Evolutionary conservation across 2,113 vertebrate species (phyloP).

Genomic region (Phalacrocorax carbo): DNA sequence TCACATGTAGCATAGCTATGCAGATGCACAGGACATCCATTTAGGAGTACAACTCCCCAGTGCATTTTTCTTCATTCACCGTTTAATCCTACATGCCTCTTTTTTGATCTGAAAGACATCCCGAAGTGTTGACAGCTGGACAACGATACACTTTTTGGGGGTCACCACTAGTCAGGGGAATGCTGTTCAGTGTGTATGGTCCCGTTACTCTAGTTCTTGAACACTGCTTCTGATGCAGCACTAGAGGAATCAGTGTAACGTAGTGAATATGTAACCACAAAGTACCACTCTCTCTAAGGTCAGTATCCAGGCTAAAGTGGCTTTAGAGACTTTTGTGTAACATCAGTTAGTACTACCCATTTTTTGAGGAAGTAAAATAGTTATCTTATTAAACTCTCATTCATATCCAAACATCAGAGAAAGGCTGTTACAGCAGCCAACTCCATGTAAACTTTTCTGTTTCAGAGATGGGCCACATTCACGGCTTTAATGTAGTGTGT

Average conservation of each 20-base stretch:
- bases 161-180: neutral
- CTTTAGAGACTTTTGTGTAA: neutral
- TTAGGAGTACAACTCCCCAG: neutral
- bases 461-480: neutral
- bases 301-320: neutral
- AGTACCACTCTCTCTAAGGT: neutral
- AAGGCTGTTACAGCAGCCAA: neutral
- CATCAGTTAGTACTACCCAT: neutral
- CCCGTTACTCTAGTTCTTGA: neutral
- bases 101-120: neutral
- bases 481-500: neutral
- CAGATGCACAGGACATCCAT: neutral
- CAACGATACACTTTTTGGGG: neutral
- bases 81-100: neutral
- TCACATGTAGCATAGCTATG: neutral
- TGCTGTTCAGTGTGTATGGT: neutral
- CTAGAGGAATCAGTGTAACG: neutral
- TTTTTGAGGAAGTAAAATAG: neutral
- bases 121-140: neutral
- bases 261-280: neutral
- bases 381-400: neutral
- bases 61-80: neutral
- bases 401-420: slow-evolving; percentile 1
- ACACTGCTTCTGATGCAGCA: fast-evolving
- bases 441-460: neutral